Evolutionary conservation across 2,888 invertebrate genomes (phyloP), one percentile per base, ranked within the genome.

Genomic region (Andrena bicolor): DNA sequence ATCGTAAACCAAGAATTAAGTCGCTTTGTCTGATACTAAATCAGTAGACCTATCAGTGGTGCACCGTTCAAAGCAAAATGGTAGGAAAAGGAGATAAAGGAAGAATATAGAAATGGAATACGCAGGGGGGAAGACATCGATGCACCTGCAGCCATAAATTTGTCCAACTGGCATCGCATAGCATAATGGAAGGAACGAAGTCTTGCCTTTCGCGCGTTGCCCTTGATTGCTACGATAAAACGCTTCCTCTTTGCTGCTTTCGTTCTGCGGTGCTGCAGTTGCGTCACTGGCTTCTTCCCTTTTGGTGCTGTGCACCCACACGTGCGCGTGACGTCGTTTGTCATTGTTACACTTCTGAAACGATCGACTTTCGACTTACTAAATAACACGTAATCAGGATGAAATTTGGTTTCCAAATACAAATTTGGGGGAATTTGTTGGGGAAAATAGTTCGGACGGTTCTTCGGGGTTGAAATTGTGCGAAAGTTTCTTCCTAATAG

Each of bases 131-230:
- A 74, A 68, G 75, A 72, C 68, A 66, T 68, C 53, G 82, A 69
- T 80, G 84, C 90, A 90, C 87, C 89, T 89, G 90, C 81, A 85
- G 76, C 75, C 88, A 80, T 90, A 90, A 90, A 90, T 84, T 86
- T 77, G 85, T 86, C 86, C 76, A 84, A 86, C 81, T 83, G 81
- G 82, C 82, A 80, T 83, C 74, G 80, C 78, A 70, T 64, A 82
- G 74, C 82, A 41, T 41, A 41, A 41, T 41, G 41, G 83, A 78
- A 87, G 83, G 78, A 81, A 77, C 82, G 82, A 76, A 73, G 80
- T 64, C 80, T 86, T 83, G 73, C 74, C 80, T 77, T 86, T 82
- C 78, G 77, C 84, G 78, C 79, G 80, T 84, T 85, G 86, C 80
- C 82, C 84, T 86, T 86, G 89, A 88, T 89, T 86, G 81, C 83